Base-by-base conservation (phyloP, 2,113 vertebrate species). In the Gorilla gorilla region DNA sequence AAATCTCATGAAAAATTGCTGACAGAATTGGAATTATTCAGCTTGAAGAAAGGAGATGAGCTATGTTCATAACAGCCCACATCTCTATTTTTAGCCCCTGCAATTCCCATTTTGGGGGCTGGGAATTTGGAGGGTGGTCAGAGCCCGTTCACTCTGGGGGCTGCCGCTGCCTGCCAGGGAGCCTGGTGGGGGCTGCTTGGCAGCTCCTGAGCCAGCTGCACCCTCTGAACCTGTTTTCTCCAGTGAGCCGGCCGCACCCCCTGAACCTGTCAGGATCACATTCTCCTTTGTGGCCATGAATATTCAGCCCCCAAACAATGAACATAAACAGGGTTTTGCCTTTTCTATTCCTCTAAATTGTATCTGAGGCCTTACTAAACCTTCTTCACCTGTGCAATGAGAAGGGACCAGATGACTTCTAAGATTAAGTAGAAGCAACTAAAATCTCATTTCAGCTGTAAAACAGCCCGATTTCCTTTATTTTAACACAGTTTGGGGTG, bases 21-120 rank as follows among this genome's bases (percentile, higher is more conserved):
- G 32, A 40, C 1, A 0, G 72, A 72, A 61, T 5, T n/a, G 76
- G 82, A 68, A 43, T 30, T 23, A 40, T 12, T 43, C 8, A 50
- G 45, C 52, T 40, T 1, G 3, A n/a, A 78, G 92, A 78, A 75
- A 73, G 89, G 64, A 89, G 89, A 85, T 50, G 5, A 57, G 86
- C 95, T 75, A 59, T 43, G 59, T 79, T 17, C 32, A 8, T 1
- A 61, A 43, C 68, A 8, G 35, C 52, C 48, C 75, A 2, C 18
- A 1, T 13, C 48, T 83, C 97, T 87, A 80, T 76, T 80, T 92
- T 90, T 72, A 78, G 94, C 50, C 61, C 20, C 61, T 83, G 70
- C 32, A 35, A 16, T 2, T 91, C 94, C 70, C 23, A 0, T 38
- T 32, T 52, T 45, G 70, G 45, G 68, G 79, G 3, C 38, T 7